Conservation (phyloP, 2,113 vertebrate genomes). For the Dasyurus viverrinus region DNA sequence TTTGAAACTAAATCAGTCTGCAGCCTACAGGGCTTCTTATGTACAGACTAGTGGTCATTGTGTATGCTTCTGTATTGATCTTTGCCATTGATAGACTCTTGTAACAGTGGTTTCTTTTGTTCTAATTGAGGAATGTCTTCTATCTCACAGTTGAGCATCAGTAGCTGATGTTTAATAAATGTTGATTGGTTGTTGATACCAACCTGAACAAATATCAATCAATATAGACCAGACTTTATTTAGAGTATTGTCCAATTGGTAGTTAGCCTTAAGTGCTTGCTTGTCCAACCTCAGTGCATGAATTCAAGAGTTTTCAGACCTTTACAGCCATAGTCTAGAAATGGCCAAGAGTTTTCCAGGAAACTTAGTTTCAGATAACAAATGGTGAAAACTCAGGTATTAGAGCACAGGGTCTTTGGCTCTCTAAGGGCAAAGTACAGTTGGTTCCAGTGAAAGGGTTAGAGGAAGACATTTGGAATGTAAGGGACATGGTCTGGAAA, state of each 20-base stretch:
- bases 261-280: no score
- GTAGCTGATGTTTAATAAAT: not conserved
- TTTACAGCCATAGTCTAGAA: not conserved
- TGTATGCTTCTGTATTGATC: not conserved
- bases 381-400: not conserved
- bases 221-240: not conserved
- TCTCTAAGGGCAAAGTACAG: not conserved
- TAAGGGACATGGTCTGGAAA: not conserved
- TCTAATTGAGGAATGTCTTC: not conserved
- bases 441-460: not conserved
- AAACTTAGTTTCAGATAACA: not conserved
- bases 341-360: not conserved
- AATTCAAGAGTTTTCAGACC: no score
- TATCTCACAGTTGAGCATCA: not conserved
- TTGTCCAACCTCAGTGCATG: no score
- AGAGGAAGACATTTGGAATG: not conserved
- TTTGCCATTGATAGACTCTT: not conserved
- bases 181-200: not conserved
- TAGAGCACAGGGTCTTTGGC: not conserved
- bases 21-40: not conserved
- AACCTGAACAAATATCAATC: not conserved
- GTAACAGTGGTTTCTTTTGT: not conserved
- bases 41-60: not conserved
- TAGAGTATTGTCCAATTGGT: no score
- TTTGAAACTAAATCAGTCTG: not conserved